Evolutionary conservation across 2,888 invertebrate genomes (phyloP).

Genomic region (Eupithecia exiguata): DNA sequence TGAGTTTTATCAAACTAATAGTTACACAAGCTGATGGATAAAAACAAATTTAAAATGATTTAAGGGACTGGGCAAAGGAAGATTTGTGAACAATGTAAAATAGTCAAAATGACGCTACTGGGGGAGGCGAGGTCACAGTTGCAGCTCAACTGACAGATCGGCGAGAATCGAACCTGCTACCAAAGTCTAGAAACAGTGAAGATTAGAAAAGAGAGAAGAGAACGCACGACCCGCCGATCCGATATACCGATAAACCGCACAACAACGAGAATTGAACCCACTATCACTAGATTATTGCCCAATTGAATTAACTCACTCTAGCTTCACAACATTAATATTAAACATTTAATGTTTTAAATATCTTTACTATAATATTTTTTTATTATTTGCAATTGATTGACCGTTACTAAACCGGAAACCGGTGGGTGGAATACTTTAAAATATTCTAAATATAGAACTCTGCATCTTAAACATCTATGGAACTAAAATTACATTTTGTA

Average conservation of each 20-base stretch:
- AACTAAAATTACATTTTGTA: slow-evolving; percentile 82
- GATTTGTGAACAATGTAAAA: neutral
- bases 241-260: slow-evolving; percentile 12
- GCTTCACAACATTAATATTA: slow-evolving; percentile 66
- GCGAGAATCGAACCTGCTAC: slow-evolving; percentile 19
- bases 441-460: slow-evolving; percentile 77
- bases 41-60: neutral
- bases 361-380: slow-evolving; percentile 57
- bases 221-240: slow-evolving; percentile 24
- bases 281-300: slow-evolving; percentile 56
- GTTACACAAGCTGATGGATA: neutral
- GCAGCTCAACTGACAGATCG: slow-evolving; percentile 53
- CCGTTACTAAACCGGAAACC: slow-evolving; percentile 49
- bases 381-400: slow-evolving; percentile 54
- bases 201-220: slow-evolving; percentile 10
- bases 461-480: slow-evolving; percentile 79
- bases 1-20: neutral
- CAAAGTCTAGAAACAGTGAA: neutral
- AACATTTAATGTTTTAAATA: slow-evolving; percentile 61
- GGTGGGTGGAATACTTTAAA: slow-evolving; percentile 58
- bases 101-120: neutral
- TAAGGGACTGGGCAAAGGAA: neutral
- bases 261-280: slow-evolving; percentile 43
- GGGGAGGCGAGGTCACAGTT: slow-evolving; percentile 62
- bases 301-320: slow-evolving; percentile 61